Base-by-base conservation (phyloP, 2,797 vertebrate species). In the Gymnoscopelus microlampas region DNA sequence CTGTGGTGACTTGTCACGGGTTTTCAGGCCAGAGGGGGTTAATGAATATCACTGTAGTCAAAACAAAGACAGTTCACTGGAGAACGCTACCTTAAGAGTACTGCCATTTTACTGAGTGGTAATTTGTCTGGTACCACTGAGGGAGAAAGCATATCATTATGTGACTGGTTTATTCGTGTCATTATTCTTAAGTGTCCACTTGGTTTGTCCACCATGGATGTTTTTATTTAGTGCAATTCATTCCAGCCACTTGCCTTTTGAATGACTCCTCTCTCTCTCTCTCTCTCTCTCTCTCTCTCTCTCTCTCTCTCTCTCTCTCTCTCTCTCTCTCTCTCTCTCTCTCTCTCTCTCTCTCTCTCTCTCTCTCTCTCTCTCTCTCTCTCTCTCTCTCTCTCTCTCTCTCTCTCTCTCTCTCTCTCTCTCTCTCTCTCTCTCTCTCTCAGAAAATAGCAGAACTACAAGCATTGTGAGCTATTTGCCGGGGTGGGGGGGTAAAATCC, bases 1-100 rank as follows among this genome's bases (percentile, higher is more conserved):
- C 39, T 71, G 32, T 35, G 67, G 76, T 60, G 70, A 44, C 66
- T 67, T 72, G 74, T 81, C 78, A 70, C 47, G 71, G 62, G 26
- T 65, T 62, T 60, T 73, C 23, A 70, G 53, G 48, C 56, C 53
- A 57, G 48, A 32, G 5, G n/a, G 7, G 23, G 72, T 10, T 44
- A 35, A 26, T 48, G 63, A 87, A 83, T 73, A 73, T 54, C 70
- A 50, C 48, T 60, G 39, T 19, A 12, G 63, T 47, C 10, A 75
- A 64, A 67, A 71, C 23, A 68, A 6, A 1, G 14, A 53, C 23
- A 39, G 9, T 44, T 7, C 39, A 44, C 9, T 29, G 26, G 26
- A 29, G 26, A 29, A 29, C 26, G 3, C 26, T 29, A 29, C 26
- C 26, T 29, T 29, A 44, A 44, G 39, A 44, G 39, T 44, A 9